These are phyloP conservation scores for Drosophila picticornis DNA, from an alignment of 2,888 invertebrate species.

Conservation along the genomic window DNA sequence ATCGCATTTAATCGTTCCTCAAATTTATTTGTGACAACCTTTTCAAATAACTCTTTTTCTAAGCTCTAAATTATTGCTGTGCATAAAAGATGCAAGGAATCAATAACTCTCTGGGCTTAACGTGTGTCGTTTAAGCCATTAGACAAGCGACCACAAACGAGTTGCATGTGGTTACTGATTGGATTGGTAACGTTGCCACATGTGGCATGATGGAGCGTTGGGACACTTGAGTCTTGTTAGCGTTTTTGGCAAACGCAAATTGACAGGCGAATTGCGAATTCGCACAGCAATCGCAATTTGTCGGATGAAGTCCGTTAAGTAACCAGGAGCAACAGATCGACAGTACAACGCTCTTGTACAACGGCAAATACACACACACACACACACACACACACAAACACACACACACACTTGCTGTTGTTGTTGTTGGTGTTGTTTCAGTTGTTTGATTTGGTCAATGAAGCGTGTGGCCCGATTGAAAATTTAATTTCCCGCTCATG, in stretches of 20 bases:
- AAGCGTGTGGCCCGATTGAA: conserved; percentile 76
- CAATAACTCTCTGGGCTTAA: neutral
- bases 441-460: conserved; percentile 60
- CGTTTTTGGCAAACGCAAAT: conserved; percentile 1
- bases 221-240: conserved; percentile 6
- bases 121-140: neutral
- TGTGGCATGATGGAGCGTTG: neutral
- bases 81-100: neutral
- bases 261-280: conserved; percentile 7
- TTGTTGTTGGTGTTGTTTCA: conserved; percentile 10
- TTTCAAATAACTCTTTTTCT: neutral
- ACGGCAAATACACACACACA: neutral
- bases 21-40: neutral
- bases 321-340: neutral
- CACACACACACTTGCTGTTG: neutral
- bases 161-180: neutral
- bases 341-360: neutral
- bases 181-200: neutral
- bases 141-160: neutral
- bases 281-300: neutral
- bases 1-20: neutral
- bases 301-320: neutral
- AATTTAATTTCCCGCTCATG: conserved; percentile 79
- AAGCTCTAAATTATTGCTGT: neutral
- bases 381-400: neutral